Evolutionary conservation across 1,140 invertebrate species (phyloP), one percentile per base, ranked within the genome.

Genomic region (Zaprionus inermis): DNA sequence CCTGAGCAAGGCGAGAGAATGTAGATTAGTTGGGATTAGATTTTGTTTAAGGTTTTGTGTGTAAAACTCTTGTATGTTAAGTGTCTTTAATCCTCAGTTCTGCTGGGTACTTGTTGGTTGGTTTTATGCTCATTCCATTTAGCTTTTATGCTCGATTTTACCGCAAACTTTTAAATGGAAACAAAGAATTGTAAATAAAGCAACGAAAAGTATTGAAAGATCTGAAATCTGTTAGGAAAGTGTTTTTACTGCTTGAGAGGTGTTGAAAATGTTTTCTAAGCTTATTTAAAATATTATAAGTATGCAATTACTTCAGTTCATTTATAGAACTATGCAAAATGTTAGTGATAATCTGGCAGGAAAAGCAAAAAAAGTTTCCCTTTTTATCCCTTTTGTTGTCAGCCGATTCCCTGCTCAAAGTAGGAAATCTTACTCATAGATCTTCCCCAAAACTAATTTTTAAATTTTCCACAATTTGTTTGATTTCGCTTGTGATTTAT

Each of bases 401-500:
- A 44, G 5, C n/a, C 7, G 2, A 44, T 44, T 44, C 9, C 7
- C 3, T 16, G 38, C 38, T 16, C n/a, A 16, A 44, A 10, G 3
- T 22, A 20, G 41, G 0, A 44, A 44, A 10, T 18, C 41, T 34
- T 6, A 1, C 4, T 52, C n/a, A 20, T 24, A 52, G 18, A 36
- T 28, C 24, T 41, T 28, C 28, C 28, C 28, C 28, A 0, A 10
- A 32, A 10, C 24, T 28, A 20, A n/a, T n/a, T n/a, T 44, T 16
- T 16, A 65, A 55, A 30, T 65, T 44, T 65, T 64, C 36, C 63
- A 56, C 54, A 65, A 65, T 55, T 32, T 65, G 38, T 5, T 65
- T 56, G 36, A 32, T 41, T 18, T 34, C 7, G 16, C 55, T 41
- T 44, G 16, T 56, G 63, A 56, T 65, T 65, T 56, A 65, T 65